These are phyloP conservation scores for Calephelis virginiensis DNA, from an alignment of 1,140 invertebrate species.

Conservation along the genomic window DNA sequence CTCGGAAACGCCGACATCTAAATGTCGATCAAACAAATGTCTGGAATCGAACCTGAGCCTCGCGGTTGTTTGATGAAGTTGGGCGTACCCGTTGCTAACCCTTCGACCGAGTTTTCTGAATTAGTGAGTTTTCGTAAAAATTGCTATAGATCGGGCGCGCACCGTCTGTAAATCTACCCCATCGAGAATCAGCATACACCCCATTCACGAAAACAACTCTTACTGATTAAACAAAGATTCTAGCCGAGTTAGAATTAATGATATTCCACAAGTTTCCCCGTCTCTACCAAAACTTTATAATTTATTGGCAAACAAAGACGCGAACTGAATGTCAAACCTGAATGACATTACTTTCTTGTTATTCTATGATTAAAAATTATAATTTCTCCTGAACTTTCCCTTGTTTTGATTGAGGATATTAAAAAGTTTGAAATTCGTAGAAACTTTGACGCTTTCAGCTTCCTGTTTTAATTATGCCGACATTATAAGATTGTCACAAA, in stretches of 20 bases:
- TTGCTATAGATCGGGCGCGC: background rate
- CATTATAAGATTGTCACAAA: constrained; percentile 1
- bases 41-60: too few species aligned
- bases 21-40: too few species aligned
- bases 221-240: constrained; percentile 43
- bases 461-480: background rate
- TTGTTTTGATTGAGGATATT: constrained; percentile 11
- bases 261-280: constrained; percentile 50
- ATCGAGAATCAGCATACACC: too few species aligned
- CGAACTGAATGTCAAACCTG: constrained; percentile 30
- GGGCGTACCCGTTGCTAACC: too few species aligned
- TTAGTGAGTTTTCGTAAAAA: background rate
- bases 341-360: constrained; percentile 7
- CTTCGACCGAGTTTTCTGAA: too few species aligned
- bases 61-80: too few species aligned
- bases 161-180: background rate
- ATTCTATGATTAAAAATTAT: constrained; percentile 13
- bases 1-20: too few species aligned
- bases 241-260: constrained; percentile 55
- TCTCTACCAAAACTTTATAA: constrained; percentile 47
- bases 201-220: constrained; percentile 20
- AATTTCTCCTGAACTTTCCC: constrained; percentile 9
- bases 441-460: constrained; percentile 1
- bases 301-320: constrained; percentile 58
- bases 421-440: constrained; percentile 1